A percentile compares a stretch with the other conserved stretches of the same genome.
phyloP scores from a whole-genome alignment of 2,113 vertebrate species.

The Ellobius talpinus region DNA sequence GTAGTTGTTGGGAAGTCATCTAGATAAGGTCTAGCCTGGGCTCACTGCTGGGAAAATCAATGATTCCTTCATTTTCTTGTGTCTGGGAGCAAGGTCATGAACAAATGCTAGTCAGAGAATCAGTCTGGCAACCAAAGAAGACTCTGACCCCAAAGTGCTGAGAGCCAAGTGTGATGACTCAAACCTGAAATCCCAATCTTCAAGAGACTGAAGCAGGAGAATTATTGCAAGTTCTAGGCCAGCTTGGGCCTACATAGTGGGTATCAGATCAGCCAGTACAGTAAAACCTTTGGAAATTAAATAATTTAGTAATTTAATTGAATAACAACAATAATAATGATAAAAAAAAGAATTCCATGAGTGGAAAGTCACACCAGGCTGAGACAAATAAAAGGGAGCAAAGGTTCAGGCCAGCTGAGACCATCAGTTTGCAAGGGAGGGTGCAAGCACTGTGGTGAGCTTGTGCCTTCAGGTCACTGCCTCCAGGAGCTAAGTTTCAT shows the following conservation, averaged over 20 bases:
- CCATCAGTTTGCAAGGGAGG: no score
- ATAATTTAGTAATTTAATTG: background rate
- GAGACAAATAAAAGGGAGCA: background rate
- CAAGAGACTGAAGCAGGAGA: background rate
- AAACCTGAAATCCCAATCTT: background rate
- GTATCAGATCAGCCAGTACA: background rate
- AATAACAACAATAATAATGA: background rate
- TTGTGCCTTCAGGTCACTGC: background rate
- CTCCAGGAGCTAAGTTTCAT: background rate
- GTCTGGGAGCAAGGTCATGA: background rate
- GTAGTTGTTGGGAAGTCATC: background rate
- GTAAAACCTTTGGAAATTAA: background rate
- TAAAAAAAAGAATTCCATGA: background rate
- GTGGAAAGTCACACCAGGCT: background rate
- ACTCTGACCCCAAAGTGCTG: background rate
- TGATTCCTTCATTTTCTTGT: background rate
- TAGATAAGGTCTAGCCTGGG: background rate
- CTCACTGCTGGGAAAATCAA: background rate
- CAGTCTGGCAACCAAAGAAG: background rate
- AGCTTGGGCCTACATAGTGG: background rate
- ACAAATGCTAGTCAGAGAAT: background rate
- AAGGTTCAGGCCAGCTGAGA: background rate
- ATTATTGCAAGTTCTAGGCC: background rate
- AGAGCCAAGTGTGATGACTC: background rate
- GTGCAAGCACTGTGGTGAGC: background rate